Conservation (phyloP, 2,797 vertebrate species). For the Mormyrops attenuatus region DNA sequence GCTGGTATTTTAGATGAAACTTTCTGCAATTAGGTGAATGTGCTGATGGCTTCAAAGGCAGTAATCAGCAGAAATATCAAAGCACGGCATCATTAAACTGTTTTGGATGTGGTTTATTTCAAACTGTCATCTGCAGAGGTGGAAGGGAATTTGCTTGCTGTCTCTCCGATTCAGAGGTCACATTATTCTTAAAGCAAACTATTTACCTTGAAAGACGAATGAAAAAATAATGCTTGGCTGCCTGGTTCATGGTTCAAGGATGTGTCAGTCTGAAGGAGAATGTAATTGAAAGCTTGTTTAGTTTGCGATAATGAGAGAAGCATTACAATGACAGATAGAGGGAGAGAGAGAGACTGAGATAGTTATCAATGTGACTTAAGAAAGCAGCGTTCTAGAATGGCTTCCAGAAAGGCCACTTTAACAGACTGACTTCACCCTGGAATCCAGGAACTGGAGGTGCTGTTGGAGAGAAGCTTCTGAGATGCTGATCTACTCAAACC, state of each 20-base stretch:
- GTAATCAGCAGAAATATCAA: constrained; percentile 43
- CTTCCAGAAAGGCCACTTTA: not conserved
- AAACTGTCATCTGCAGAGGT: constrained; percentile 13
- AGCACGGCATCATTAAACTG: constrained; percentile 28
- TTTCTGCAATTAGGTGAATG: not conserved
- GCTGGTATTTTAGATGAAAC: not conserved
- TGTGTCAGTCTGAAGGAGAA: not conserved
- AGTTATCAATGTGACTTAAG: not conserved
- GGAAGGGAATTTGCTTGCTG: constrained; percentile 8
- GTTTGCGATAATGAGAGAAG: not conserved
- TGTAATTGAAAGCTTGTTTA: not conserved
- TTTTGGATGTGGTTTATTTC: constrained; percentile 30
- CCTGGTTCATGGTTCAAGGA: not conserved
- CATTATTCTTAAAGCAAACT: not conserved
- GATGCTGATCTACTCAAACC: not conserved
- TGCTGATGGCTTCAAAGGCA: constrained; percentile 24
- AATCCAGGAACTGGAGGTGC: not conserved
- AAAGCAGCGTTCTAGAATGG: not conserved
- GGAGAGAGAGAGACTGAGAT: not conserved
- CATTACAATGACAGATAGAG: not conserved
- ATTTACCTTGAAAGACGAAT: not conserved
- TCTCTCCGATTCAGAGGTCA: not conserved
- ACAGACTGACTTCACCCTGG: not conserved
- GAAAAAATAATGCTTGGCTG: not conserved
- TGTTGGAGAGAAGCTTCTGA: not conserved